Evolutionary conservation across 2,113 vertebrate species (phyloP), one percentile per base, ranked within the genome.

Genomic region (Carassius gibelio): DNA sequence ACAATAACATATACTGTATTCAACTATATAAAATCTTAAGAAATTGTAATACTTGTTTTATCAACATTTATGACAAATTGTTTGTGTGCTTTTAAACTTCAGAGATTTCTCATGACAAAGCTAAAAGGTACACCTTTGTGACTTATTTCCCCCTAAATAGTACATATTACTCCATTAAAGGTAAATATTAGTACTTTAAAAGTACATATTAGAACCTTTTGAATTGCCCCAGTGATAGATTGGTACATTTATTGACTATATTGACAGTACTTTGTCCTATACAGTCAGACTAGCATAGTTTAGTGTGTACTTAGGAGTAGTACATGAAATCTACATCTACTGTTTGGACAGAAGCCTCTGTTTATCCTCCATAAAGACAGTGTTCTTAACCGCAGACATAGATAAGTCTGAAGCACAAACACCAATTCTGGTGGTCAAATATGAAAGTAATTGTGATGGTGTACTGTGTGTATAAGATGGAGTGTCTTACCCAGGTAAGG

Each of bases 401-500:
- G 87, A 89, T 91, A 94, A 3, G 87, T 91, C 93, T 94, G 92
- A 86, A 93, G 90, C 38, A 81, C 75, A 84, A 78, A 92, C 55
- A 85, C 55, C 42, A 36, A 34, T 48, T 9, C 19, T 45, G 42
- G 42, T 26, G 10, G 42, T 71, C 62, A 79, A 19, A 79, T 71
- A 64, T 34, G 1, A 84, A n/a, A 30, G 21, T 7, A 21, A 82
- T n/a, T 23, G n/a, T 66, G 26, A 75, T 13, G 0, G 14, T 57
- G 64, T 57, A 10, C 21, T 62, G 38, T 55, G 13, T 62, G 78
- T 50, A 61, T 8, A 38, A n/a, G n/a, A 26, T 59, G n/a, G 15
- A 15, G 19, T 62, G 57, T 90, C 94, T 94, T 91, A 99, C 98
- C 98, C 98, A 99, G 90, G 94, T 90, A 55, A 98, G 90, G 92